Evolutionary conservation across 2,113 vertebrate species (phyloP).

Genomic region (Sinocyclocheilus grahami): DNA sequence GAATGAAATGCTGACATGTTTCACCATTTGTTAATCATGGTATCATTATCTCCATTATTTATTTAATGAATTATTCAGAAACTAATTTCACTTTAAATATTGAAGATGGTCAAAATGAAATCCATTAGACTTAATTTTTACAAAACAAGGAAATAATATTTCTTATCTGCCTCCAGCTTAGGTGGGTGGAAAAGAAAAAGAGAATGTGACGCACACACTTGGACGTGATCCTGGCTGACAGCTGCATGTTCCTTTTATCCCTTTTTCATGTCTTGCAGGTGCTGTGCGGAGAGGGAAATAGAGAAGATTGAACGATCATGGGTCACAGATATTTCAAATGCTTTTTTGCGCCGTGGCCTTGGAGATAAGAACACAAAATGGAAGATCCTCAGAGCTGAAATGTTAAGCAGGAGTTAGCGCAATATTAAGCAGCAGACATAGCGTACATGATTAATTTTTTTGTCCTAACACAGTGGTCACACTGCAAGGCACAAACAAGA

Average conservation of each 20-base stretch:
- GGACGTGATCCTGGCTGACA: conserved; percentile 28
- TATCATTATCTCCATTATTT: not conserved
- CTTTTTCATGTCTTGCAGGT: conserved; percentile 24
- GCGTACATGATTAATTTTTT: not conserved
- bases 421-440: conserved; percentile 34
- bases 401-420: conserved; percentile 40
- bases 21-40: not conserved
- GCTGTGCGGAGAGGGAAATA: conserved; percentile 1
- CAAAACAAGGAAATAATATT: conserved; percentile 70
- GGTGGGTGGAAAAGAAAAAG: conserved; percentile 46
- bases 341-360: conserved; percentile 23
- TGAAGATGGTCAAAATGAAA: conserved; percentile 67
- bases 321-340: conserved; percentile 37
- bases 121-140: conserved; percentile 67
- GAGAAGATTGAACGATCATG: conserved; percentile 18
- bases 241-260: conserved; percentile 28
- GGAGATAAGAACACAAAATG: conserved; percentile 37
- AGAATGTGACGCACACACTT: conserved; percentile 25
- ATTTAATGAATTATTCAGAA: not conserved
- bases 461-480: not conserved
- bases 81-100: conserved; percentile 57
- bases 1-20: not conserved
- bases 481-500: not conserved
- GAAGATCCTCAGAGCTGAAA: conserved; percentile 1
- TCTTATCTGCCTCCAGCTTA: conserved; percentile 62